A percentile compares a stretch with the other conserved stretches of the same genome.
phyloP scores from a whole-genome alignment of 2,888 invertebrate species.

The Aplocera efformata region DNA sequence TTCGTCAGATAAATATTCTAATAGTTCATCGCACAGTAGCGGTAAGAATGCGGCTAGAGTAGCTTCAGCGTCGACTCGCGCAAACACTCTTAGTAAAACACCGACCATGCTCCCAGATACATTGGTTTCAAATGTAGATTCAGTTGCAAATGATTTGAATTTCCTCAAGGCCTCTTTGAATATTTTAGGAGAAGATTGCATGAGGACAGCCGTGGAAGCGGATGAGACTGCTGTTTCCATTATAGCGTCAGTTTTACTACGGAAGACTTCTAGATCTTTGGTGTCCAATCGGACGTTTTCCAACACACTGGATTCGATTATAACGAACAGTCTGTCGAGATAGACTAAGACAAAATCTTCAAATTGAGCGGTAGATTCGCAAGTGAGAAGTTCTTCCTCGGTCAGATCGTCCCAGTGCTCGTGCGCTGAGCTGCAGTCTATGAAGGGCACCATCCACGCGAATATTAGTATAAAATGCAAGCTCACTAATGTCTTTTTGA shows the following conservation, averaged over 20 bases:
- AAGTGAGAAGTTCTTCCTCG: conserved; percentile 87
- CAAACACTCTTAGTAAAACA: conserved; percentile 84
- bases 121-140: conserved; percentile 89
- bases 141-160: conserved; percentile 86
- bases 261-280: conserved; percentile 77
- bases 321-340: conserved; percentile 86
- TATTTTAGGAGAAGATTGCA: conserved; percentile 85
- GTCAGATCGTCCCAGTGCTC: conserved; percentile 84
- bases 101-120: conserved; percentile 91
- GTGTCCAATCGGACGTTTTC: conserved; percentile 85
- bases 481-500: conserved; percentile 86
- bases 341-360: conserved; percentile 94
- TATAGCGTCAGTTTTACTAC: conserved; percentile 85
- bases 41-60: conserved; percentile 88
- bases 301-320: conserved; percentile 85
- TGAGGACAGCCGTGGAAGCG: conserved; percentile 84
- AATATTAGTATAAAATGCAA: conserved; percentile 89
- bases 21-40: conserved; percentile 84
- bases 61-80: conserved; percentile 83
- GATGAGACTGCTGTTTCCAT: conserved; percentile 86
- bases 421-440: conserved; percentile 90
- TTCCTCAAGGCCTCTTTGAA: conserved; percentile 85
- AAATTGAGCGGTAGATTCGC: conserved; percentile 91
- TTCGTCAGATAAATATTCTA: conserved; percentile 82
- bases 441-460: conserved; percentile 88